phyloP scores from a whole-genome alignment of 53 echinoderm and acorn worm genomes.

The Astropecten irregularis region DNA sequence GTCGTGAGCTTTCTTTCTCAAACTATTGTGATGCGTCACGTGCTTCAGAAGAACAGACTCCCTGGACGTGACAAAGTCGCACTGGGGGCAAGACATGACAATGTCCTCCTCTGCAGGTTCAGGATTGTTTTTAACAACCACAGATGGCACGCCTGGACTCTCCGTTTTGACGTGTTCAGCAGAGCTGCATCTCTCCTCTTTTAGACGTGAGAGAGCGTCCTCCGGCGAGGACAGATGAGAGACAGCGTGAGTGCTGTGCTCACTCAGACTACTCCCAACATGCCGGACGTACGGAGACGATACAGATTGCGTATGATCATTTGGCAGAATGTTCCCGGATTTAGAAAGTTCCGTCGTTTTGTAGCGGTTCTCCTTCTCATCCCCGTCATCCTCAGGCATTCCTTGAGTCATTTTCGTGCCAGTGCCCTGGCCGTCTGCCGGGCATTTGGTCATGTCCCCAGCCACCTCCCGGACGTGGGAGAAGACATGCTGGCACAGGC shows the following conservation, averaged over 20 bases:
- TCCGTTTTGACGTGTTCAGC: neutral
- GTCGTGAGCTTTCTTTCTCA: neutral
- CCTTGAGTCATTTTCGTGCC: neutral
- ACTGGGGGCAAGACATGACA: neutral
- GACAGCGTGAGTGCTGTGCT: neutral
- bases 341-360: neutral
- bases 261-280: slow-evolving; percentile 2
- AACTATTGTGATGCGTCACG: slow-evolving; percentile 9
- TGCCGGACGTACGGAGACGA: neutral
- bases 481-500: slow-evolving; percentile 78
- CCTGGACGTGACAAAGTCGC: slow-evolving; percentile 31
- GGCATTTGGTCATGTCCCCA: neutral
- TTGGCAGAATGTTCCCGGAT: neutral
- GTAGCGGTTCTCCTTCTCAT: slow-evolving; percentile 42
- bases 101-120: neutral
- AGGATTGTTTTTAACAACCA: neutral
- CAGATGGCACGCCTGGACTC: no score
- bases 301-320: neutral
- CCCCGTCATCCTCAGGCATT: neutral
- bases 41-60: slow-evolving; percentile 11
- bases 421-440: neutral
- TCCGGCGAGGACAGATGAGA: neutral
- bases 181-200: neutral
- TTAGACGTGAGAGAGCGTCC: neutral
- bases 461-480: slow-evolving; percentile 61